Evolutionary conservation across 2,888 invertebrate species (phyloP).

Genomic region (Ochropacha duplaris): DNA sequence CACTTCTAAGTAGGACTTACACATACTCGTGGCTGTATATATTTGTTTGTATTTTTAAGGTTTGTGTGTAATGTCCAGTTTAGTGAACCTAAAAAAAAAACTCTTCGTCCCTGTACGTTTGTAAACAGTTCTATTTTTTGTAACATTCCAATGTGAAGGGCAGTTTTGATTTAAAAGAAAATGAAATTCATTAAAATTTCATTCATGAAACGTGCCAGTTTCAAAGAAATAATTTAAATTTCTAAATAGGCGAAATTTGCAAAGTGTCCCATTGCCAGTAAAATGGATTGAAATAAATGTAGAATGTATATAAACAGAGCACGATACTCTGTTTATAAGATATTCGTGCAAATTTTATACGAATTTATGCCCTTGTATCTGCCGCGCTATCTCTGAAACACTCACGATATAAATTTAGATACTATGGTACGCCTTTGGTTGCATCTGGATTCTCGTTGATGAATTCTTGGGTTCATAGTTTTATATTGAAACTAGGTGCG

Average conservation of each 20-base stretch:
- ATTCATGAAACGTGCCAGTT: not conserved
- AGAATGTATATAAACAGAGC: slow-evolving; percentile 1
- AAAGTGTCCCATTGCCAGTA: not conserved
- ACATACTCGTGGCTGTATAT: no score
- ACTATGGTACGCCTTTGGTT: not conserved
- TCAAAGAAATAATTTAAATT: not conserved
- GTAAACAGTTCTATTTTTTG: not conserved
- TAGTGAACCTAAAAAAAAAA: no score
- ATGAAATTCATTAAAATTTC: not conserved
- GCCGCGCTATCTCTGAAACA: not conserved
- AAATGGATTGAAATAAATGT: not conserved
- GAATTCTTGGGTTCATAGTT: no score
- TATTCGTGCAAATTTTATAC: slow-evolving; percentile 19
- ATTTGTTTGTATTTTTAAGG: no score
- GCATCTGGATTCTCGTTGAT: not conserved
- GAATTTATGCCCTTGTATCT: slow-evolving; percentile 10
- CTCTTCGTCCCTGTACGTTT: not conserved
- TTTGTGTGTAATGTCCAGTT: no score
- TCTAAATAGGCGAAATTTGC: not conserved
- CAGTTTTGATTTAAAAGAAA: not conserved
- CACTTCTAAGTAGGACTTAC: no score
- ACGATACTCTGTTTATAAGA: not conserved
- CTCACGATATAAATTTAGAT: not conserved
- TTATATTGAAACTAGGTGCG: no score
- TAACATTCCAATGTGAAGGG: not conserved